A percentile compares a stretch with the other conserved stretches of the same genome.
Conservation (phyloP, 2,888 invertebrate species). For the Sympetrum striolatum region DNA sequence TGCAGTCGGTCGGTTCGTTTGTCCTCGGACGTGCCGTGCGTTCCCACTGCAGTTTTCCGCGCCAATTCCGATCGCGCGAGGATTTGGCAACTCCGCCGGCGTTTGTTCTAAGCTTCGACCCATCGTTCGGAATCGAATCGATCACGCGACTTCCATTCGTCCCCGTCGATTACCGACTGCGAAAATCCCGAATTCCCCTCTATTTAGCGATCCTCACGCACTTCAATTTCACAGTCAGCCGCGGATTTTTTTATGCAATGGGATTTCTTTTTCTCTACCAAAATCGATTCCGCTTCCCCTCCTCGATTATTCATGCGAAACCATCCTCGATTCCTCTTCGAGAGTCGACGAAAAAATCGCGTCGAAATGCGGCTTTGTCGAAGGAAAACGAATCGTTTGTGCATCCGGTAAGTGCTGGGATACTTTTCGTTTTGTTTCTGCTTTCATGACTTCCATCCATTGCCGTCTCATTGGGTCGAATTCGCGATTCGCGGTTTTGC, state of each 20-base stretch:
- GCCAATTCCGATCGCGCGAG: no score
- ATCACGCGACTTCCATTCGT: not conserved
- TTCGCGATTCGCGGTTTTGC: no score
- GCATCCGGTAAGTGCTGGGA: not conserved
- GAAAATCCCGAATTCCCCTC: not conserved
- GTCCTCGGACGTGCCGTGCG: no score
- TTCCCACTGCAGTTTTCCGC: no score
- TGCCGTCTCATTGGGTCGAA: no score
- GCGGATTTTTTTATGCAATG: not conserved
- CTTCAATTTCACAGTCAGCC: not conserved
- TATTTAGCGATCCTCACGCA: not conserved
- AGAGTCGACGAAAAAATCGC: not conserved
- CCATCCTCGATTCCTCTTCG: not conserved
- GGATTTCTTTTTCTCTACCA: not conserved
- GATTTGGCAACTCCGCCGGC: no score
- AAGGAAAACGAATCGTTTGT: not conserved
- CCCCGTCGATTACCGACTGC: not conserved
- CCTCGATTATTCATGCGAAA: not conserved
- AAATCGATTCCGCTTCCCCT: not conserved
- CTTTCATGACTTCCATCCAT: not conserved
- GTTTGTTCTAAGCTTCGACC: not conserved
- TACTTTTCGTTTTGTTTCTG: not conserved
- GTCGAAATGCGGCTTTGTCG: not conserved
- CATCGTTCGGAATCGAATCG: not conserved
- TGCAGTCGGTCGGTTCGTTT: no score